phyloP scores from a whole-genome alignment of 2,113 vertebrate species.

The Antidorcas marsupialis region DNA sequence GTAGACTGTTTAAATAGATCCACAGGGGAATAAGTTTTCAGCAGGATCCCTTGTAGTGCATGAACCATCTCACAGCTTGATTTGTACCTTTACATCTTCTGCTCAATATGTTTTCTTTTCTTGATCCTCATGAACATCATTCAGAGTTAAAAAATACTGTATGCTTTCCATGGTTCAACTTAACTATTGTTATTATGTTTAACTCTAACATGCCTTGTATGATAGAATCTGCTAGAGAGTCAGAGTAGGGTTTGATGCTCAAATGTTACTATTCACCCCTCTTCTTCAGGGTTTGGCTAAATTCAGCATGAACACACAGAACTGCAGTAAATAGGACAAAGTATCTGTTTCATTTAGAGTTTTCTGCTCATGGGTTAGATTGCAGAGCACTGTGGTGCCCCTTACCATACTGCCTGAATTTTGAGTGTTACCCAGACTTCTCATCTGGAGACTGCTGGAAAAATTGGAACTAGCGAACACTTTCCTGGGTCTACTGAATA shows the following conservation, averaged over 20 bases:
- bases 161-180: constrained; percentile 3
- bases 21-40: constrained; percentile 8
- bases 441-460: not conserved
- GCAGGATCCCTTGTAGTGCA: not conserved
- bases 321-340: not conserved
- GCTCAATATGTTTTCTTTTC: constrained; percentile 43
- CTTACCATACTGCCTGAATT: not conserved
- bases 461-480: not conserved
- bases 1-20: constrained; percentile 6
- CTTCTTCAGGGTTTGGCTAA: not conserved
- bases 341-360: not conserved
- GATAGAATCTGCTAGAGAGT: not conserved
- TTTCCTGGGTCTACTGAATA: not conserved
- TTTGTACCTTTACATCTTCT: not conserved
- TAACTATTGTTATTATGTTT: constrained; percentile 30
- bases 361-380: not conserved
- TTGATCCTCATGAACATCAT: constrained; percentile 18
- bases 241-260: not conserved
- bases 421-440: not conserved
- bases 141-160: not conserved
- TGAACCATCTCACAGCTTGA: constrained; percentile 18
- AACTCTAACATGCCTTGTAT: constrained; percentile 21
- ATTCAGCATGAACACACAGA: not conserved
- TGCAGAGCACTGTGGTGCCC: not conserved
- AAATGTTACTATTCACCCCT: not conserved